These are phyloP conservation scores for Hololepta plana DNA, from an alignment of 2,888 invertebrate genomes.

Conservation along the genomic window DNA sequence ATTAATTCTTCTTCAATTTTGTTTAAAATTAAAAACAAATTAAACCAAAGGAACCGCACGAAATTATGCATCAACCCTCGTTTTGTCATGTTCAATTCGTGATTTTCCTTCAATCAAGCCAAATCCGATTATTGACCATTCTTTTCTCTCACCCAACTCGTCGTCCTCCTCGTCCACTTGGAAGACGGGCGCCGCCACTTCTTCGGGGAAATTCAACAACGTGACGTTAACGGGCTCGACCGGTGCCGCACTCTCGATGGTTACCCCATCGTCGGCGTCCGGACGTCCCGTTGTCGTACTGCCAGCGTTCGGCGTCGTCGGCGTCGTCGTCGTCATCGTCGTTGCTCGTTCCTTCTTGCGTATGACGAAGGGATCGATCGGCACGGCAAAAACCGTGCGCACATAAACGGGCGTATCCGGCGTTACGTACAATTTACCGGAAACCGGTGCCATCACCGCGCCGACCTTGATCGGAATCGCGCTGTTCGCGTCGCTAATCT, in stretches of 20 bases:
- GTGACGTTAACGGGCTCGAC: conserved; percentile 19
- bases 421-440: conserved; percentile 18
- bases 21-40: too few species aligned
- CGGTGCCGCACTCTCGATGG: conserved; percentile 17
- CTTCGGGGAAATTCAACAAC: conserved; percentile 19
- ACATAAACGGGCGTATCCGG: conserved; percentile 20
- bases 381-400: conserved; percentile 26
- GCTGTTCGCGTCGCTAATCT: conserved; percentile 22
- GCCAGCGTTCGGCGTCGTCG: conserved; percentile 11
- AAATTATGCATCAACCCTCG: too few species aligned
- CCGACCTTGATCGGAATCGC: conserved; percentile 26
- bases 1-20: too few species aligned
- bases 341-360: too few species aligned
- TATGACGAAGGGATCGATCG: conserved; percentile 21
- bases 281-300: too few species aligned
- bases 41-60: too few species aligned
- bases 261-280: conserved; percentile 20
- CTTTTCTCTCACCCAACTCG: conserved; percentile 18
- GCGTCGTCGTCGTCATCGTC: conserved; percentile 14
- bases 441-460: conserved; percentile 27
- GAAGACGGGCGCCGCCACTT: conserved; percentile 18
- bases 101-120: too few species aligned
- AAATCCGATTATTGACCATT: too few species aligned
- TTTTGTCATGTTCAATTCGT: too few species aligned
- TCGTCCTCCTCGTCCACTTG: conserved; percentile 21